Base-by-base conservation (phyloP, 2,113 vertebrate genomes). In the Carassius carassius region DNA sequence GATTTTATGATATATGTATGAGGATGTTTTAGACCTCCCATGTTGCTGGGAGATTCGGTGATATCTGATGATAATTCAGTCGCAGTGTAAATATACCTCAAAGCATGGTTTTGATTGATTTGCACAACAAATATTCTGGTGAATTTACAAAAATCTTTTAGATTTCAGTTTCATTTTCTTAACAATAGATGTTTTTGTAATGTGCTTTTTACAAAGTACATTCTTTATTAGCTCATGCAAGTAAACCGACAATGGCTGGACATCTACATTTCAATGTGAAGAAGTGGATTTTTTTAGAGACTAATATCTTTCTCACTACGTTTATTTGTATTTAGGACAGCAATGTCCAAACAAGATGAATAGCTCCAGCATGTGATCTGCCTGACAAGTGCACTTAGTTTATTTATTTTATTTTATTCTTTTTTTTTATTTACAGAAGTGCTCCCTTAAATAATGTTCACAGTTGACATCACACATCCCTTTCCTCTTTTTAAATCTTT, bases 321-420 rank as follows among this genome's bases (percentile, higher is more conserved):
- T 47, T 63, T n/a, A 16, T n/a, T 19, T 44, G 58, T 37, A 62
- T 17, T n/a, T 4, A 63, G 37, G 14, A 4, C 78, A 63, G 14
- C 32, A 78, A 4, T 41, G 3, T n/a, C 54, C 19, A 41, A 60
- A 35, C 10, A 13, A 56, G 17, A n/a, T 21, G 49, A 78, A 29
- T 25, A 35, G 79, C 79, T 81, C 23, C 60, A 69, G 23, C 44
- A 51, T 49, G 79, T n/a, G 78, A 63, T 80, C n/a, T 81, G 79
- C 47, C 47, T 54, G 11, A 21, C 54, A 81, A 81, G 63, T 81
- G 79, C 79, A 81, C 41, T 81, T 81, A 69, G 17, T 51, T 70
- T 56, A 10, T 58, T 58, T 19, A 5, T 56, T 5, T 29, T 29
- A 37, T 13, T 49, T 51, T 4, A 1, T 29, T 29, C 29, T 56